A percentile compares a stretch with the other conserved stretches of the same genome.
Conservation (phyloP, 1,140 invertebrate genomes). For the Caenorhabditis tropicalis region DNA sequence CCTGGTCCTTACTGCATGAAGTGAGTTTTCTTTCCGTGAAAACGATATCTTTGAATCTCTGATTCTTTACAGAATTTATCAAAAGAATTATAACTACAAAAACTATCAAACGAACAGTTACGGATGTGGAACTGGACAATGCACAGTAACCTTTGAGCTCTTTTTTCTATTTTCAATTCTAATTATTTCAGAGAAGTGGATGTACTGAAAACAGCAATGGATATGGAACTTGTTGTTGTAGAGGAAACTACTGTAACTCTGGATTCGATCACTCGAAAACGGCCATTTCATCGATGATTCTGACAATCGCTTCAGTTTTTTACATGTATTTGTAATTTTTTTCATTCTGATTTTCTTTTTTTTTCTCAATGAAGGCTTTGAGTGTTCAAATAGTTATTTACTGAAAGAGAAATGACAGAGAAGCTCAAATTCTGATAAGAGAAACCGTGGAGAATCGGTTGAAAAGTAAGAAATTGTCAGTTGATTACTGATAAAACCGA, state of each 20-base stretch:
- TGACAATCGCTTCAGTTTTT: background rate
- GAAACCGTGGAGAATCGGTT: too few species aligned
- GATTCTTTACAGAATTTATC: background rate
- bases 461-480: too few species aligned
- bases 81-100: background rate
- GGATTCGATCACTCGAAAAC: background rate
- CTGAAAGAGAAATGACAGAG: too few species aligned
- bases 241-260: slow-evolving; percentile 8
- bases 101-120: background rate
- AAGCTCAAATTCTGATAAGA: too few species aligned
- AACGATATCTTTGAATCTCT: background rate
- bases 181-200: slow-evolving; percentile 2
- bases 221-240: background rate
- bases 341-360: background rate
- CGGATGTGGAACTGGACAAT: background rate
- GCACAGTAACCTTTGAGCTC: background rate
- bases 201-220: background rate
- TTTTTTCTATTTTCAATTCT: background rate
- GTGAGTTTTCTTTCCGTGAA: too few species aligned
- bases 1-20: background rate
- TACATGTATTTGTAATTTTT: background rate
- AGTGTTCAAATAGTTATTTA: background rate
- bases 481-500: too few species aligned
- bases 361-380: background rate
- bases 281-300: background rate